Percentiles rank a stretch among this genome's conserved stretches.
These are phyloP conservation scores for Echinometra lucunter DNA, from an alignment of 53 echinoderm and acorn worm species.

Conservation along the genomic window DNA sequence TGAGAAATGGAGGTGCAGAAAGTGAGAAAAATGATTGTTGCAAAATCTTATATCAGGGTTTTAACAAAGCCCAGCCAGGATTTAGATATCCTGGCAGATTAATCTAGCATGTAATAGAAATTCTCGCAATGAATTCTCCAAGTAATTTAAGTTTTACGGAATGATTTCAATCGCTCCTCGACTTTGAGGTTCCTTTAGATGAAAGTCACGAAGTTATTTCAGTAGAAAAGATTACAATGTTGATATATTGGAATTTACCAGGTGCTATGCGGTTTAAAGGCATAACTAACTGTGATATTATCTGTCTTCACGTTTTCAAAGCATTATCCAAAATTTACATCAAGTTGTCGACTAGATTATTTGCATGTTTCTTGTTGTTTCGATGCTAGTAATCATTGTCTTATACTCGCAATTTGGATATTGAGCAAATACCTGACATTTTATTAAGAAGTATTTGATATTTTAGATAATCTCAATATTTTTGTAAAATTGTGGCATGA, in stretches of 20 bases:
- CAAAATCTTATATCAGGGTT: not conserved
- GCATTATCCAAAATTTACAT: conserved; percentile 30
- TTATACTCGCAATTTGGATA: not conserved
- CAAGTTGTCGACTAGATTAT: not conserved
- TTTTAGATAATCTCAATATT: conserved; percentile 53
- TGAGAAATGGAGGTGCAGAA: not conserved
- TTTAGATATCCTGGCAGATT: not conserved
- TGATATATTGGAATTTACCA: conserved; percentile 41
- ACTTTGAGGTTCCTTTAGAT: conserved; percentile 8
- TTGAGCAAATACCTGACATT: not conserved
- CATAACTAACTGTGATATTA: conserved; percentile 15
- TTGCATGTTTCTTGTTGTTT: not conserved
- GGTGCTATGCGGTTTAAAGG: conserved; percentile 26
- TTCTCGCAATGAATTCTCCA: not conserved
- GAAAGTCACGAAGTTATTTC: conserved; percentile 9
- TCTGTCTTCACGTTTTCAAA: not conserved
- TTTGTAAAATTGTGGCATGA: conserved; percentile 54
- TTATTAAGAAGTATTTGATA: conserved; percentile 48
- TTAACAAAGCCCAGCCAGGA: not conserved
- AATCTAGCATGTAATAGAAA: not conserved
- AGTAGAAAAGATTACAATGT: not conserved
- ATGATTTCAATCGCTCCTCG: not conserved
- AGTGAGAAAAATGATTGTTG: not conserved
- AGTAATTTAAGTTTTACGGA: not conserved
- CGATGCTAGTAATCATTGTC: not conserved